Percentiles rank a stretch among this genome's conserved stretches.
These are phyloP conservation scores for Pelecanus crispus DNA, from an alignment of 2,113 vertebrate species.

Conservation along the genomic window DNA sequence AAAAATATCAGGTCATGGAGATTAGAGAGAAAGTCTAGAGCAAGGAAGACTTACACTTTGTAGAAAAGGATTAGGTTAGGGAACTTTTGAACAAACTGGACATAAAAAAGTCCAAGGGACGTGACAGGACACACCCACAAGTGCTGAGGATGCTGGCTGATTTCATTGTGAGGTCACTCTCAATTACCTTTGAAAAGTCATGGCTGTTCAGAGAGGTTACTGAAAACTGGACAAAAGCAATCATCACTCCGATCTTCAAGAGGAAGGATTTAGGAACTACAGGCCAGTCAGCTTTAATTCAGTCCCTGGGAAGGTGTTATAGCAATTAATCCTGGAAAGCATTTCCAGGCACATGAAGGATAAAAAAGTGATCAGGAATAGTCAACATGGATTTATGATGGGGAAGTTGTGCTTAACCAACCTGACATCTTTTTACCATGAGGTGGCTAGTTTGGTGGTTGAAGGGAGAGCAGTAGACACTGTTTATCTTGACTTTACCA, in stretches of 20 bases:
- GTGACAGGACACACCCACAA: background rate
- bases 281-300: background rate
- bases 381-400: background rate
- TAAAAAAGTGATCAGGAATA: background rate
- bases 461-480: background rate
- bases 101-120: background rate
- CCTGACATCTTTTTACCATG: background rate
- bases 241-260: background rate
- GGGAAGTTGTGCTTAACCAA: background rate
- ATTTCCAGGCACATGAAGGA: background rate
- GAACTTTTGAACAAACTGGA: background rate
- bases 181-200: background rate
- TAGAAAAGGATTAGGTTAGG: background rate
- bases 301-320: background rate
- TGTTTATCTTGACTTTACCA: background rate
- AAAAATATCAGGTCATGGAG: background rate
- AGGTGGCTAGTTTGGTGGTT: background rate
- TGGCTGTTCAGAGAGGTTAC: background rate
- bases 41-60: background rate
- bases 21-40: background rate
- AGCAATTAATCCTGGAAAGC: background rate
- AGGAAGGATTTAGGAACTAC: background rate
- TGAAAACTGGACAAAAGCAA: background rate
- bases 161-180: background rate
- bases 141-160: background rate